Base-by-base conservation (phyloP, 1,140 invertebrate genomes). In the Panagrolaimus sp. region DNA sequence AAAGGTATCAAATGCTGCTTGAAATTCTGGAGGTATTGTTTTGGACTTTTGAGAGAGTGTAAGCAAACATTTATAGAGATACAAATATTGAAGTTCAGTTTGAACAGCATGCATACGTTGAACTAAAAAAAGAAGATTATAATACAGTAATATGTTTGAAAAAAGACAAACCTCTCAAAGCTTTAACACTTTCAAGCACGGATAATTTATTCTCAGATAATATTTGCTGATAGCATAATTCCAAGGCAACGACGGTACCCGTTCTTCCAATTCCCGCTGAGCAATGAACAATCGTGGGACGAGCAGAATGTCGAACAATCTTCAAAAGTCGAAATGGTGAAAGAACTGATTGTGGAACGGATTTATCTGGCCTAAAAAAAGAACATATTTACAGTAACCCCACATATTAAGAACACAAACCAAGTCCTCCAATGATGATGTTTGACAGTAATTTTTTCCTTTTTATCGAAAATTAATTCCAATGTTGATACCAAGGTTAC, bases 261-360 rank as follows among this genome's bases (percentile, higher is more conserved):
- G 69, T 71, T 17, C 69, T 44, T 8, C 69, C 69, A 21, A 71
- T 71, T 43, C 69, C 69, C 6, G 69, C 63, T 5, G 69, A 71
- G 26, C 69, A 71, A 26, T 71, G 69, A 4, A 71, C 69, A 3
- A 71, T 43, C 4, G 69, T 71, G 28, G 69, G 65, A 9, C 68
- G 21, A 17, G 28, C 15, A 0, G 46, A 44, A 17, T 70, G 21
- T 9, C 69, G 44, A 7, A 55, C 38, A 15, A 43, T 43, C 38
- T 72, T 70, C 68, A 71, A 43, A n/a, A 71, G 46, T 12, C 69
- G 69, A 52, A 71, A 71, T 10, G 69, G 69, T 15, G 68, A 9
- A 15, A 55, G 45, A n/a, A 58, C 48, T 2, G 69, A 71, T 12
- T 71, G 68, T 12, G 69, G 69, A 43, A 71, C 68, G 15, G 68